These are phyloP conservation scores for Rhombomys opimus DNA, from an alignment of 2,113 vertebrate genomes.

Conservation along the genomic window DNA sequence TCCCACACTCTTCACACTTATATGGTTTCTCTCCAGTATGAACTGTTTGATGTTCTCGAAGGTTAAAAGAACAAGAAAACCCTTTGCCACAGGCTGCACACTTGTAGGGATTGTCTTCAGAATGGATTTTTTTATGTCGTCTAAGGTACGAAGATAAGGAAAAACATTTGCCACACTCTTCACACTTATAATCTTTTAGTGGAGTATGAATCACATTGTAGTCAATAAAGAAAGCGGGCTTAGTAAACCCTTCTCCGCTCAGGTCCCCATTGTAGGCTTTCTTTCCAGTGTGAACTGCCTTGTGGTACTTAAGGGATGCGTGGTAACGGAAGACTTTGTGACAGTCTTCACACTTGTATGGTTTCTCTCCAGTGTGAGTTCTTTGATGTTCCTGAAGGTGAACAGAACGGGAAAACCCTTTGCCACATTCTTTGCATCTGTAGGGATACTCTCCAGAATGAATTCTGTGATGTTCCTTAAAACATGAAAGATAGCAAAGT, in stretches of 20 bases:
- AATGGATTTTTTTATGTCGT: not conserved
- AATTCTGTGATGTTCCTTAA: not conserved
- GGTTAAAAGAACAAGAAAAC: not conserved
- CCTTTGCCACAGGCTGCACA: not conserved
- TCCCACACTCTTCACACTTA: not conserved
- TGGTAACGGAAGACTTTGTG: too few relatives aligned
- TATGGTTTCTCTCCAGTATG: not conserved
- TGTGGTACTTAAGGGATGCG: too few relatives aligned
- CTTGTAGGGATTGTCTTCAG: not conserved
- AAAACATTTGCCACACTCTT: not conserved
- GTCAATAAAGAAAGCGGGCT: too few relatives aligned
- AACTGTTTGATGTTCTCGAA: not conserved
- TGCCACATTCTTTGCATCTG: not conserved
- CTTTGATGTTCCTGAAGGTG: not conserved
- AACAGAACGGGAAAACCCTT: not conserved
- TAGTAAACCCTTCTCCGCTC: too few relatives aligned
- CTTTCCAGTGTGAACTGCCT: too few relatives aligned
- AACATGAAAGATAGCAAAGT: too few relatives aligned
- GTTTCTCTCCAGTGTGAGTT: not conserved
- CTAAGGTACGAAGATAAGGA: not conserved
- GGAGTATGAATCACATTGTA: too few relatives aligned
- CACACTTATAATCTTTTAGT: not conserved
- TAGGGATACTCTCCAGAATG: not conserved
- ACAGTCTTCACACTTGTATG: not conserved
- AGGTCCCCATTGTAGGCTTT: too few relatives aligned